Base-by-base conservation (phyloP, 2,113 vertebrate genomes). In the Piaya cayana region DNA sequence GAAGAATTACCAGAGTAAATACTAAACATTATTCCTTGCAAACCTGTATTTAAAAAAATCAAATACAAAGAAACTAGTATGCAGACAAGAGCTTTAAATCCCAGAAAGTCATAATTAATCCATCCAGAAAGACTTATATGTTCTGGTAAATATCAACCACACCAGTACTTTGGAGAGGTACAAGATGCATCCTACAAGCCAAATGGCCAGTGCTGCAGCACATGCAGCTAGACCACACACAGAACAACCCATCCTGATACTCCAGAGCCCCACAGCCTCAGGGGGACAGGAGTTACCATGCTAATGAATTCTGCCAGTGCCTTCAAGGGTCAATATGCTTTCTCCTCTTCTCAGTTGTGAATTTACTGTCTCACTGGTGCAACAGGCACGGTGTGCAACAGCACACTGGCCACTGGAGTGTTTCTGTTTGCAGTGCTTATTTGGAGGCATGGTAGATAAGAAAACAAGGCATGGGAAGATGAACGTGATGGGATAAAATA, bases 1-100 rank as follows among this genome's bases (percentile, higher is more conserved):
- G 94, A 91, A 81, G 32, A 92, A 65, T 75, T 89, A 86, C 81
- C 68, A 95, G 75, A 96, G 95, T 43, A 95, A 84, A 94, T 64
- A 55, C 34, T 76, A 87, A 52, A 34, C 36, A 39, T 39, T 86
- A 93, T 82, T 96, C 79, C 95, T 22, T 83, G 77, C 60, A 65
- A 96, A 81, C 50, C 30, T 12, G 18, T 80, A 80, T 58, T 97
- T 88, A 43, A 77, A 94, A 94, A 95, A 95, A 95, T 82, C 80
- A 91, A 30, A 45, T 63, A 75, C 22, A 36, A 50, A 90, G 70
- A 92, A 77, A 88, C 9, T 36, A 96, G 55, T 30, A 64, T 32
- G 30, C 39, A 94, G 55, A 25, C 81, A 78, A 95, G 74, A 65
- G 58, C 20, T 64, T 80, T 65, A 79, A 81, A 75, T 87, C 21